Evolutionary conservation across 2,797 vertebrate genomes (phyloP).

Genomic region (Garrulus glandarius): DNA sequence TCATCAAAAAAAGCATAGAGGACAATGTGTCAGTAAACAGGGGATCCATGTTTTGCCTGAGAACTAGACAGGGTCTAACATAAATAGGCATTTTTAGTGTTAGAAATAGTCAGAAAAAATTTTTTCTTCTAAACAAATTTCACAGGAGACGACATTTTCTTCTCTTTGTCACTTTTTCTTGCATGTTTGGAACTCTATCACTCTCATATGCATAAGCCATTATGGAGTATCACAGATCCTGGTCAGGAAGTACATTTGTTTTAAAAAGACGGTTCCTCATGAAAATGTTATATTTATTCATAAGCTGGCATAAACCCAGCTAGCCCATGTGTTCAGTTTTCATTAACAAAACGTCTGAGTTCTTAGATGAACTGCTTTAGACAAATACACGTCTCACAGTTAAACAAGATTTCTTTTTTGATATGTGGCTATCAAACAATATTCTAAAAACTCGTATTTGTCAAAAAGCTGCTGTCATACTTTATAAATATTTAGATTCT

Average conservation of each 20-base stretch:
- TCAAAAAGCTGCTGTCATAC: conserved; percentile 14
- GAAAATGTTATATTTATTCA: conserved; percentile 55
- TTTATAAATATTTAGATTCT: conserved; percentile 38
- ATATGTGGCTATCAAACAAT: conserved; percentile 1
- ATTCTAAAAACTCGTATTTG: neutral
- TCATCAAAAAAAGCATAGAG: neutral
- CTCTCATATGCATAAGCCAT: neutral
- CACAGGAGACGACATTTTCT: neutral
- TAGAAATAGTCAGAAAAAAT: neutral
- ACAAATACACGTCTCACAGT: conserved; percentile 11
- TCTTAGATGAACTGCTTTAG: conserved; percentile 39
- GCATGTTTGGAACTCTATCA: neutral
- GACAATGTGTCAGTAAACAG: neutral
- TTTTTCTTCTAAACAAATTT: neutral
- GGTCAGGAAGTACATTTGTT: conserved; percentile 51
- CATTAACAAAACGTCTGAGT: conserved; percentile 38
- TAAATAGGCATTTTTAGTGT: neutral
- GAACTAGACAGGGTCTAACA: neutral
- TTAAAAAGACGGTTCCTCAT: conserved; percentile 31
- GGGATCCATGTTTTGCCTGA: neutral
- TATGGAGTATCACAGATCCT: neutral
- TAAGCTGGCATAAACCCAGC: conserved; percentile 45
- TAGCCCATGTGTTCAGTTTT: conserved; percentile 45
- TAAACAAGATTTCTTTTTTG: neutral
- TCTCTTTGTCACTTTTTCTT: neutral